Evolutionary conservation across 37 sponge, comb jelly and placozoan species (phyloP).

Genomic region (Chondrosia reniformis): DNA sequence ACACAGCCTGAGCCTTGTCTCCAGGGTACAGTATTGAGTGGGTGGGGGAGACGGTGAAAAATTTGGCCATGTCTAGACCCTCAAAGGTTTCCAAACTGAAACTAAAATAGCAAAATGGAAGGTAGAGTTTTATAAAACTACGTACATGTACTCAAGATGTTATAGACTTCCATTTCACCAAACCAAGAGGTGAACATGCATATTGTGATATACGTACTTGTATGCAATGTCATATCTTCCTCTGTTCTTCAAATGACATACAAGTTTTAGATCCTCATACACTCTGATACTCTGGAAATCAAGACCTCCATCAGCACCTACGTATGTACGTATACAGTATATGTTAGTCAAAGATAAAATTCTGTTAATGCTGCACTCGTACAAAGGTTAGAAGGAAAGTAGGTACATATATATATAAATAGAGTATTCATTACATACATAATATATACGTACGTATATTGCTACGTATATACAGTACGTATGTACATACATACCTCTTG

Average conservation of each 20-base stretch:
- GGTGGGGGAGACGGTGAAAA: slow-evolving; percentile 69
- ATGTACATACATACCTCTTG: slow-evolving; percentile 57
- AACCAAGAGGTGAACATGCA: neutral
- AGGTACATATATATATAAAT: too few species aligned
- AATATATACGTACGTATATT: neutral
- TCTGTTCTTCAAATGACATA: slow-evolving; percentile 83
- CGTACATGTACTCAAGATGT: neutral
- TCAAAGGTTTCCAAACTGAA: slow-evolving; percentile 27
- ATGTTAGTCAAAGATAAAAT: neutral
- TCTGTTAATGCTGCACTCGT: neutral
- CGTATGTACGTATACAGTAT: neutral
- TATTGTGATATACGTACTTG: slow-evolving; percentile 57
- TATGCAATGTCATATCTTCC: slow-evolving; percentile 92
- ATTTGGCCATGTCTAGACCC: slow-evolving; percentile 41
- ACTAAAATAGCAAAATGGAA: neutral
- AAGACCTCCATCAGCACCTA: slow-evolving; percentile 87
- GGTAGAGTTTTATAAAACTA: neutral
- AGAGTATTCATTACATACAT: too few species aligned
- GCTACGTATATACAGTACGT: neutral
- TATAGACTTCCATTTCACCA: neutral
- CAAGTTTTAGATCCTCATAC: slow-evolving; percentile 80
- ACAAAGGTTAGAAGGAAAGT: neutral
- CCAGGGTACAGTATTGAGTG: slow-evolving; percentile 74
- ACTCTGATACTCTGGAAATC: slow-evolving; percentile 85
- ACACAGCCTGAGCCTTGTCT: slow-evolving; percentile 81